A percentile compares a stretch with the other conserved stretches of the same genome.
Conservation (phyloP, 2,797 vertebrate genomes). For the Hapalemur alaotrensis region DNA sequence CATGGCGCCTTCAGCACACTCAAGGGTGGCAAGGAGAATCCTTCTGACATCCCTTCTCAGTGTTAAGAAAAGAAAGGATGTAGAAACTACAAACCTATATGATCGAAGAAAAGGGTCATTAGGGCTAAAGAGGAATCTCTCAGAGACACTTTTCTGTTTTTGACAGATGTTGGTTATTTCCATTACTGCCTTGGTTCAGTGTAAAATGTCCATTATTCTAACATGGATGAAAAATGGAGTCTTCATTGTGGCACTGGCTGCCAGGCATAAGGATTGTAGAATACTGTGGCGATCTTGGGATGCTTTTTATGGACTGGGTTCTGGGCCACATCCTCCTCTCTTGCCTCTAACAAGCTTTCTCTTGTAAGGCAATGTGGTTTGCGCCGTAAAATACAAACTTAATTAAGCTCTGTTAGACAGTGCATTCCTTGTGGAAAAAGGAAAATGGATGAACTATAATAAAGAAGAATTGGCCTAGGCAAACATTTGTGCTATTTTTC, state of each 20-base stretch:
- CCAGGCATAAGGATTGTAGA: neutral
- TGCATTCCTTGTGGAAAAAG: constrained; percentile 51
- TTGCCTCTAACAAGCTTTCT: neutral
- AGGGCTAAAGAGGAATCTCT: neutral
- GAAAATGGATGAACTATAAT: constrained; percentile 59
- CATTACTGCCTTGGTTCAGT: neutral
- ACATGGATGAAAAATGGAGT: neutral
- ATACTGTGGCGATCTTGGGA: rapidly evolving
- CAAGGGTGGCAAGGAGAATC: neutral
- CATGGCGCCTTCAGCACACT: neutral
- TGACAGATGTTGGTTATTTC: neutral
- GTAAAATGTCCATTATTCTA: neutral
- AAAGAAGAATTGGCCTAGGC: constrained; percentile 65
- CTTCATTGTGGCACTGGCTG: no score
- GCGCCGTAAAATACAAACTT: constrained; percentile 56
- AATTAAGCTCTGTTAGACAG: constrained; percentile 12
- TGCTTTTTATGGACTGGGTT: neutral
- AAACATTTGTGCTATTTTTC: constrained; percentile 67
- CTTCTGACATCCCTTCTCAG: neutral
- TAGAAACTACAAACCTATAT: neutral
- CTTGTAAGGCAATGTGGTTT: constrained; percentile 31
- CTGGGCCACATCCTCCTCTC: neutral
- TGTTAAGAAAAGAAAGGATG: neutral
- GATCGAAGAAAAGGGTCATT: neutral
- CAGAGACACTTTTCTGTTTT: neutral